Evolutionary conservation across 1,140 invertebrate genomes (phyloP), one percentile per base, ranked within the genome.

Genomic region (Euborellia annulipes): DNA sequence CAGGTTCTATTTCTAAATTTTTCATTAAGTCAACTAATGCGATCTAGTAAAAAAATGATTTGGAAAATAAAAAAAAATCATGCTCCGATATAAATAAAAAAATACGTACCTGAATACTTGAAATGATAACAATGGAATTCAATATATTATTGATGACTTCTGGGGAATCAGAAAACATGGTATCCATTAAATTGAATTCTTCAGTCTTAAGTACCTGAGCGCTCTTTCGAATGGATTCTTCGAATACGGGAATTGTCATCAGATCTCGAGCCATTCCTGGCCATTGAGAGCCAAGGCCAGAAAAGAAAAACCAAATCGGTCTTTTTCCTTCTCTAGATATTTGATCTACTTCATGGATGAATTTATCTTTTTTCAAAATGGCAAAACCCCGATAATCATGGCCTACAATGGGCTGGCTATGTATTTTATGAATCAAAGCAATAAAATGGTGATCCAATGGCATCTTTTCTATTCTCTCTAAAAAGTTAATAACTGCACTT

Each of bases 341-440:
- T 34, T n/a, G 8, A 9, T 34, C 30, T 13, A 72, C 56, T 54
- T 75, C 55, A 14, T 58, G 51, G 37, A 62, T 55, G 18, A 56
- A 41, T 32, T 62, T 55, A 2, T 70, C 69, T 32, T 50, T 54
- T 43, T 73, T 74, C 0, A 89, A 58, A 40, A 93, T 63, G 11
- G 75, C 68, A 59, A 76, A 93, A 3, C 88, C 91, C 54, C 88
- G 71, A 59, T 72, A 79, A 8, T 64, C 61, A 63, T 93, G 85
- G 3, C 79, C 75, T 17, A 65, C 52, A 43, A 85, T 75, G 45
- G 79, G 73, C 8, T 66, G 65, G 13, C 71, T 70, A 51, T 86
- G 78, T 36, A 85, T 72, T 48, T 80, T 74, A 52, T 85, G 79
- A 8, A 92, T 55, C 22, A 94, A 61, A 13, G 78, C 73, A 50